Conservation (phyloP, 35 echinoderm and acorn worm species). For the Chiridota heheva region DNA sequence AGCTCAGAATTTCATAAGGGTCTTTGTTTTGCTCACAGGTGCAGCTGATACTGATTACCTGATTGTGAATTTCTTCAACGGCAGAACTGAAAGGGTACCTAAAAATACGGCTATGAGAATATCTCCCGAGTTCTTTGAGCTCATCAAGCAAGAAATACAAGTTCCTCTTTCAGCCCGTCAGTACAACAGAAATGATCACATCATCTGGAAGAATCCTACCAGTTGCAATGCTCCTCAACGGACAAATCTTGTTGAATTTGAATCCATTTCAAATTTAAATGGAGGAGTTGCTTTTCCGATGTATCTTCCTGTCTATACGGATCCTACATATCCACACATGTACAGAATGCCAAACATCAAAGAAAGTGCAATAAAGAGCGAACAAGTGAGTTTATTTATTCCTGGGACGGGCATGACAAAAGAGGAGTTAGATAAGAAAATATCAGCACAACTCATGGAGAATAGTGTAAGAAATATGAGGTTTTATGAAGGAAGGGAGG, state of each 20-base stretch:
- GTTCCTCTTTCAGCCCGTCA: slow-evolving; percentile 75
- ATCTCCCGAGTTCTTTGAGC: slow-evolving; percentile 51
- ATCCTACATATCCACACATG: neutral
- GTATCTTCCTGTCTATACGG: neutral
- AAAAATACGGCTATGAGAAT: slow-evolving; percentile 82
- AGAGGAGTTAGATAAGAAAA: slow-evolving; percentile 77
- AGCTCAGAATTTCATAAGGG: neutral
- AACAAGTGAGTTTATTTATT: slow-evolving; percentile 61
- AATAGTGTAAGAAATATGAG: slow-evolving; percentile 58
- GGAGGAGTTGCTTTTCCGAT: too few species aligned
- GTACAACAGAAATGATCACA: slow-evolving; percentile 57
- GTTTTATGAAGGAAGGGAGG: neutral
- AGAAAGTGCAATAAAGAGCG: slow-evolving; percentile 65
- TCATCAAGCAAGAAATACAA: slow-evolving; percentile 87
- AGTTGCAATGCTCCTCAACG: slow-evolving; percentile 8
- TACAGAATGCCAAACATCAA: slow-evolving; percentile 4
- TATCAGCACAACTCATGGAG: slow-evolving; percentile 84
- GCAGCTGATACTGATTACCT: slow-evolving; percentile 78
- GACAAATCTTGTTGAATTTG: neutral
- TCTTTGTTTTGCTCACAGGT: slow-evolving; percentile 51
- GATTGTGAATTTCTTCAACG: slow-evolving; percentile 84
- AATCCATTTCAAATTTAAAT: too few species aligned
- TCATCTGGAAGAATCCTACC: slow-evolving; percentile 15
- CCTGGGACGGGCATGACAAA: slow-evolving; percentile 83
- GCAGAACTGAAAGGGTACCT: slow-evolving; percentile 72